Percentiles rank a stretch among this genome's conserved stretches.
Evolutionary conservation across 1,140 invertebrate genomes (phyloP).

Genomic region (Theocolax elegans): DNA sequence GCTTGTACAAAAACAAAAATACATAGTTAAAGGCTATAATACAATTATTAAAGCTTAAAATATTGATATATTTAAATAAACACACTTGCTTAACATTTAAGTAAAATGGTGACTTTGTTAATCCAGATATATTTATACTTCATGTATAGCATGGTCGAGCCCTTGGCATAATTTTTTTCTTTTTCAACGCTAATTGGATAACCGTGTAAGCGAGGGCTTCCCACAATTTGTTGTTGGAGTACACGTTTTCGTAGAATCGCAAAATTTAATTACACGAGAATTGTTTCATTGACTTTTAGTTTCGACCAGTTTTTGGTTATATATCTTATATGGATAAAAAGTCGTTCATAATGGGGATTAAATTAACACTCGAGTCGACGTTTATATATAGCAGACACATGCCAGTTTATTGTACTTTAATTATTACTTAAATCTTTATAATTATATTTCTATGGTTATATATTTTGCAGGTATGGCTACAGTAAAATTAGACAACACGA

Average conservation of each 20-base stretch:
- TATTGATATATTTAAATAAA: no score
- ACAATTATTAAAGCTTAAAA: no score
- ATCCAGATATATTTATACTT: conserved; percentile 7
- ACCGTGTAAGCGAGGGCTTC: background rate
- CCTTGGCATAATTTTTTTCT: conserved; percentile 23
- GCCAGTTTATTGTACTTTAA: conserved; percentile 41
- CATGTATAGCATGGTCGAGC: background rate
- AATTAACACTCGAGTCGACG: conserved; percentile 17
- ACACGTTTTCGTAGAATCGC: background rate
- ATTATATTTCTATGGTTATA: conserved; percentile 51
- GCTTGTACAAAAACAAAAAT: no score
- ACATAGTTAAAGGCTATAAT: no score
- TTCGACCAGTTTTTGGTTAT: background rate
- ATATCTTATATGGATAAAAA: background rate
- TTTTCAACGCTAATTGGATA: conserved; percentile 17
- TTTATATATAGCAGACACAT: conserved; percentile 37
- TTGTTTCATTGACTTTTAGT: background rate
- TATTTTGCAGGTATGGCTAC: conserved; percentile 53
- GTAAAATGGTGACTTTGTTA: background rate
- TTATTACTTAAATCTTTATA: conserved; percentile 41
- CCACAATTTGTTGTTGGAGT: background rate
- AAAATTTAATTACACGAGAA: conserved; percentile 4
- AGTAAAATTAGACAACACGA: conserved; percentile 59
- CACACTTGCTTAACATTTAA: no score
- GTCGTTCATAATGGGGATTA: background rate